These are phyloP conservation scores for Brachycybe producta DNA, from an alignment of 2,888 invertebrate genomes.

Conservation along the genomic window DNA sequence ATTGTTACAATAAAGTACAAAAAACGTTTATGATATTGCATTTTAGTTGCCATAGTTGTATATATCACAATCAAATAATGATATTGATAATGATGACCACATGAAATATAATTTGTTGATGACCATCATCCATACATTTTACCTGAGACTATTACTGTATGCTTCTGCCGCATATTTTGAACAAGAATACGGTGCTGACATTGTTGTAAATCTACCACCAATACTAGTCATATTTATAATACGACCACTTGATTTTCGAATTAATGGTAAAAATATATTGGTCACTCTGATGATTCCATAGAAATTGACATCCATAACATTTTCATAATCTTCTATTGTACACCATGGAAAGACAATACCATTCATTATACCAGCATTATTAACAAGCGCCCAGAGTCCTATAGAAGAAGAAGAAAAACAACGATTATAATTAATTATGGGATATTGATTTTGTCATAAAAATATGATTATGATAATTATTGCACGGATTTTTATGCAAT, in stretches of 20 bases:
- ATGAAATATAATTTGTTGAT: too few relatives aligned
- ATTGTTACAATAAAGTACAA: too few relatives aligned
- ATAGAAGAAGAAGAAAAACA: background rate
- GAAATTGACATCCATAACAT: slow-evolving; percentile 14
- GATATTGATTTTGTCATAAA: too few relatives aligned
- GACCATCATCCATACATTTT: background rate
- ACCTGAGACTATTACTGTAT: slow-evolving; percentile 13
- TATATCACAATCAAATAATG: too few relatives aligned
- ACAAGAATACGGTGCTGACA: slow-evolving; percentile 2
- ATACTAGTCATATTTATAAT: slow-evolving; percentile 11
- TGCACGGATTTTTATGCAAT: too few relatives aligned
- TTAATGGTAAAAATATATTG: slow-evolving; percentile 2
- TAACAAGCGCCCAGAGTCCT: slow-evolving; percentile 13
- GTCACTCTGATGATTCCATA: slow-evolving; percentile 1
- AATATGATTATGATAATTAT: too few relatives aligned
- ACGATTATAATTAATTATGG: background rate
- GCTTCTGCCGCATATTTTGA: slow-evolving; percentile 8
- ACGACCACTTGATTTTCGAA: slow-evolving; percentile 5
- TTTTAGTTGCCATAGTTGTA: too few relatives aligned
- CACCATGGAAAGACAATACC: background rate
- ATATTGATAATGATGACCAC: too few relatives aligned
- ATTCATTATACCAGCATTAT: slow-evolving; percentile 8
- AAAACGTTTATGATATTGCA: too few relatives aligned
- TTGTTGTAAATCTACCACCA: slow-evolving; percentile 2
- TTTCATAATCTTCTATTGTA: background rate